phyloP scores from a whole-genome alignment of 2,113 vertebrate genomes.

The Crotalus horridus region DNA sequence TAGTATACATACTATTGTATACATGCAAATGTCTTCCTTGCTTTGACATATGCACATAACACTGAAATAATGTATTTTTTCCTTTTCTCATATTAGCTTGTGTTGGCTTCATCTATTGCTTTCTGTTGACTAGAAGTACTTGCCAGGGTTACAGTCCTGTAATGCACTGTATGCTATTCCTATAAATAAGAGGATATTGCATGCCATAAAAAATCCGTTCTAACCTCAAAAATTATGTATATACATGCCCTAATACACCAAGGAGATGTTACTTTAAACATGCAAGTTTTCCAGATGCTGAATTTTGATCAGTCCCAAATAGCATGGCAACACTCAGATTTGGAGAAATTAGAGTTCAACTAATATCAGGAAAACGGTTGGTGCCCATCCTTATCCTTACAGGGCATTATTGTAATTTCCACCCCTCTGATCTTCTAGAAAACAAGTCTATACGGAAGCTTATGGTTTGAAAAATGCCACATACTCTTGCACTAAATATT shows the following conservation, averaged over 20 bases:
- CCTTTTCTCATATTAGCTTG: neutral
- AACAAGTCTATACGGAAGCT: neutral
- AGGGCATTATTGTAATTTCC: neutral
- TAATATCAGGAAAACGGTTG: neutral
- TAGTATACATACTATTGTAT: neutral
- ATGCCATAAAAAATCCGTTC: neutral
- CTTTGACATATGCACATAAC: neutral
- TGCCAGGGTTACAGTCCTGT: slow-evolving; percentile 23
- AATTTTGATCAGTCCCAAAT: neutral
- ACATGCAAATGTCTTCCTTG: neutral
- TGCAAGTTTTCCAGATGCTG: neutral
- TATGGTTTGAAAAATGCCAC: neutral
- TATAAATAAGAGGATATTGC: slow-evolving; percentile 49
- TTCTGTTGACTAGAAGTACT: slow-evolving; percentile 30
- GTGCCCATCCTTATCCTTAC: neutral
- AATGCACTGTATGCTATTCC: slow-evolving; percentile 54
- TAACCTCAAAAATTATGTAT: neutral
- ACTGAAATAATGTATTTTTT: neutral
- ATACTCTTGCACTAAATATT: neutral
- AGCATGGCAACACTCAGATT: neutral
- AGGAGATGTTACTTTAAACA: neutral
- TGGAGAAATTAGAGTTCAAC: neutral
- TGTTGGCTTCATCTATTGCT: neutral
- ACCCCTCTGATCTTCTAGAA: neutral
- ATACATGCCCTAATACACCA: neutral